phyloP scores from a whole-genome alignment of 2,113 vertebrate species.

The Uropsilus gracilis region DNA sequence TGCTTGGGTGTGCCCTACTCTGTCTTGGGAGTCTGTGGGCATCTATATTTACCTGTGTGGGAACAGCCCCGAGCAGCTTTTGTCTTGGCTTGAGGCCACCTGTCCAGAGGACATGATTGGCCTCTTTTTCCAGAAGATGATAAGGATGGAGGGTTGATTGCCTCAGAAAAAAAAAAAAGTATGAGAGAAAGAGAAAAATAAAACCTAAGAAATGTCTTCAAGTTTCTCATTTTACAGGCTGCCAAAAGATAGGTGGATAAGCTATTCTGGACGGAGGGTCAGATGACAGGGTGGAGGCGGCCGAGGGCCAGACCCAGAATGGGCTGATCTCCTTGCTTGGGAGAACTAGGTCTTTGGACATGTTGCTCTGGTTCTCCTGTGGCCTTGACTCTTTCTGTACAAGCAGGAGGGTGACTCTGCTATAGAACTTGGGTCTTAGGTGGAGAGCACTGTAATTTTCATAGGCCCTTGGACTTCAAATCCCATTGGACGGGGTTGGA shows the following conservation, averaged over 20 bases:
- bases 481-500: too few relatives aligned
- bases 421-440: background rate
- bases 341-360: background rate
- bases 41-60: rapidly evolving
- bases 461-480: background rate
- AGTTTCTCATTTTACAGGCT: background rate
- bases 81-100: rapidly evolving
- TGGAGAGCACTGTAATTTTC: background rate
- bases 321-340: background rate
- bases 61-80: background rate
- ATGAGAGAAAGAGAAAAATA: background rate
- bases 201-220: background rate
- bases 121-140: background rate
- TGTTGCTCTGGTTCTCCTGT: rapidly evolving
- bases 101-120: background rate
- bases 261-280: background rate
- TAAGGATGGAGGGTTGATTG: background rate
- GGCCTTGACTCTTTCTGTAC: background rate
- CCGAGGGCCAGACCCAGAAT: background rate
- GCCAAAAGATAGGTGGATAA: background rate
- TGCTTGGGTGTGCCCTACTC: background rate
- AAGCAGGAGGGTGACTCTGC: background rate
- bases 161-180: background rate
- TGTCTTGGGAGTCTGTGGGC: rapidly evolving
- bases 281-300: background rate